A percentile compares a stretch with the other conserved stretches of the same genome.
phyloP scores from a whole-genome alignment of 2,113 vertebrate species.

The Pollachius pollachius region DNA sequence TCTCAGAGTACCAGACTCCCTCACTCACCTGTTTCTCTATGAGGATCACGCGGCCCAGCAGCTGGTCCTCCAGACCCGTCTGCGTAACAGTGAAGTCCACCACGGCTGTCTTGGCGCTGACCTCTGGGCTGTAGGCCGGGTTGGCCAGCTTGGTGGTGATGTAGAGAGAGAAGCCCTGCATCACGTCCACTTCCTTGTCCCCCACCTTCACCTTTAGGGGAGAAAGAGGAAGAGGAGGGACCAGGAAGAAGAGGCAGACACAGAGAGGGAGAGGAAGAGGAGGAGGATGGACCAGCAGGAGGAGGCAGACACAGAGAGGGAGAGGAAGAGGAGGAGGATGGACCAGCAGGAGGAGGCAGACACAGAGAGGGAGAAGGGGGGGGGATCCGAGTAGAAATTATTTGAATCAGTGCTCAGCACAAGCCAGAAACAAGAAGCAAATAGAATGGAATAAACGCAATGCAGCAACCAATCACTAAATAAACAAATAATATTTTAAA shows the following conservation, averaged over 20 bases:
- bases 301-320: no score
- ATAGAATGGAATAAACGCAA: no score
- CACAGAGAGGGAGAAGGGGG: background rate
- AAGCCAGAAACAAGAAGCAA: background rate
- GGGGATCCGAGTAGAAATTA: background rate
- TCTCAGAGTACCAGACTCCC: no score
- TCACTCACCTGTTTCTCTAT: slow-evolving; percentile 79
- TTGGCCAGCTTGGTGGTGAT: slow-evolving; percentile 85
- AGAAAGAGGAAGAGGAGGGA: background rate
- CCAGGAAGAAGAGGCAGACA: background rate
- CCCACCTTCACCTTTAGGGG: slow-evolving; percentile 78
- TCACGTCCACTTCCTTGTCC: slow-evolving; percentile 83
- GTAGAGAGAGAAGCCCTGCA: slow-evolving; percentile 77
- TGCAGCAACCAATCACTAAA: no score
- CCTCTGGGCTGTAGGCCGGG: slow-evolving; percentile 82
- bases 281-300: no score
- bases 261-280: background rate
- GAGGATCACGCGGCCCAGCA: slow-evolving; percentile 82
- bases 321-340: no score
- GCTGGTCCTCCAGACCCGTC: slow-evolving; percentile 82
- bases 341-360: background rate
- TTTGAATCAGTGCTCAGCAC: background rate
- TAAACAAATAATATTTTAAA: no score
- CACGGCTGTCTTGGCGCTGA: slow-evolving; percentile 78
- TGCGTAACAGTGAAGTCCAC: slow-evolving; percentile 84